Conservation (phyloP, 2,113 vertebrate species). For the Cyprinus carpio region DNA sequence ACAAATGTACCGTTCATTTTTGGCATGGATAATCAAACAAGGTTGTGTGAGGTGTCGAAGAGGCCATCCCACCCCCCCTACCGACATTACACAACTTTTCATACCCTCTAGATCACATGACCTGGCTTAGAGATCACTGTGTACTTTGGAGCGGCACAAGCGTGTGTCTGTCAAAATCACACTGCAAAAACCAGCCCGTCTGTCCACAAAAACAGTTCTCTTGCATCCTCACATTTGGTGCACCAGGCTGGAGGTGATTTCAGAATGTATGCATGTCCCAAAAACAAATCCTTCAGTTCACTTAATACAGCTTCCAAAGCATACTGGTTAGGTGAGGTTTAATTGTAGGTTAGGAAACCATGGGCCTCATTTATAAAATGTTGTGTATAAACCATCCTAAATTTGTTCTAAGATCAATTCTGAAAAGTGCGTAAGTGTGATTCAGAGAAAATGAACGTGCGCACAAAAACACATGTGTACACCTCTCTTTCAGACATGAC, state of each 20-base stretch:
- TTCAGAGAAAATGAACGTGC: no score
- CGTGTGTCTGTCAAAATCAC: slow-evolving; percentile 13
- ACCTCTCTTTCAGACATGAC: no score
- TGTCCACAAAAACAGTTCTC: slow-evolving; percentile 26
- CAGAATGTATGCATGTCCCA: not conserved
- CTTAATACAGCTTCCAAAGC: not conserved
- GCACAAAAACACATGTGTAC: no score
- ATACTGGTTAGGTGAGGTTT: not conserved
- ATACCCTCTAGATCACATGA: slow-evolving; percentile 24
- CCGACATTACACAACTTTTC: slow-evolving; percentile 39
- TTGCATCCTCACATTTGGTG: not conserved
- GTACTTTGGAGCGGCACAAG: slow-evolving; percentile 9
- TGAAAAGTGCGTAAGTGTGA: no score
- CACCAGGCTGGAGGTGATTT: not conserved
- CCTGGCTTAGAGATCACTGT: slow-evolving; percentile 35
- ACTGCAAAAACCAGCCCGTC: slow-evolving; percentile 16
- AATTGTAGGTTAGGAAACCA: slow-evolving; percentile 21
- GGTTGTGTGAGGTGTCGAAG: not conserved
- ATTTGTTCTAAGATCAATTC: no score
- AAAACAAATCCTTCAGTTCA: slow-evolving; percentile 10
- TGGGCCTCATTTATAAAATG: no score
- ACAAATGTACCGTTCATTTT: slow-evolving; percentile 23
- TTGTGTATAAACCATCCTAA: no score
- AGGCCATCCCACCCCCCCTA: not conserved
- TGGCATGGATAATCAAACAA: slow-evolving; percentile 15